A percentile compares a stretch with the other conserved stretches of the same genome.
Evolutionary conservation across 92 coral and sea anemone species (phyloP).

Genomic region (Pocillopora meandrina): DNA sequence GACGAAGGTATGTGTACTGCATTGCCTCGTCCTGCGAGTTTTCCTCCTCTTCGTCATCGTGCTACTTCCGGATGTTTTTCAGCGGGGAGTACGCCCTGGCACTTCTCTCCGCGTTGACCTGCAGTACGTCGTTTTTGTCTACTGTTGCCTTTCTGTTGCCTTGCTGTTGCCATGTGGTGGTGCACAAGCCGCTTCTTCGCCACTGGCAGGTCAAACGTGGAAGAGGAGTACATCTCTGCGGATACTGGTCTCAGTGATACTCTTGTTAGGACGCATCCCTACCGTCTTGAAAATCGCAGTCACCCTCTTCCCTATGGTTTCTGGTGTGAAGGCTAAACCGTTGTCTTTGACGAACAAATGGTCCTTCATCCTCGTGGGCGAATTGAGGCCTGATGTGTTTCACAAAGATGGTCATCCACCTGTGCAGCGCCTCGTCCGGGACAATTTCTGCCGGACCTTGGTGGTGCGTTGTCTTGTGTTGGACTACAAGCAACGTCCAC

Average conservation of each 20-base stretch:
- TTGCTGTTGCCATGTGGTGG: no score
- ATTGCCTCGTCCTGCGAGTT: no score
- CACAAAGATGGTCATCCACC: background rate
- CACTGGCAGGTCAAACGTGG: no score
- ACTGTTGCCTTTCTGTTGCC: no score
- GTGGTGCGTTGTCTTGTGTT: slow-evolving; percentile 2
- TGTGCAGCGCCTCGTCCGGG: background rate
- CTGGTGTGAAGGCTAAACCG: background rate
- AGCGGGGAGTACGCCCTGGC: no score
- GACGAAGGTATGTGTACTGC: no score
- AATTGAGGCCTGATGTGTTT: background rate
- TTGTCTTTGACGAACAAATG: background rate
- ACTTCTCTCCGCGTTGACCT: no score
- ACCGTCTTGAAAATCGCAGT: background rate
- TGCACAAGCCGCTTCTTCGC: no score
- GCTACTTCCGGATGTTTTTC: no score
- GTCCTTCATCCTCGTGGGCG: background rate
- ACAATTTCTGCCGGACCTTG: slow-evolving; percentile 6
- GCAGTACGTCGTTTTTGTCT: no score
- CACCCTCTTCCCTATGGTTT: background rate
- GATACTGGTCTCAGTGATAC: background rate
- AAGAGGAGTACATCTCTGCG: background rate
- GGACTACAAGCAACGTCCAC: background rate
- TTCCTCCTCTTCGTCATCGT: no score
- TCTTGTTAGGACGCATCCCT: background rate